Evolutionary conservation across 1,140 invertebrate genomes (phyloP).

Genomic region (Melipona quadrifasciata): DNA sequence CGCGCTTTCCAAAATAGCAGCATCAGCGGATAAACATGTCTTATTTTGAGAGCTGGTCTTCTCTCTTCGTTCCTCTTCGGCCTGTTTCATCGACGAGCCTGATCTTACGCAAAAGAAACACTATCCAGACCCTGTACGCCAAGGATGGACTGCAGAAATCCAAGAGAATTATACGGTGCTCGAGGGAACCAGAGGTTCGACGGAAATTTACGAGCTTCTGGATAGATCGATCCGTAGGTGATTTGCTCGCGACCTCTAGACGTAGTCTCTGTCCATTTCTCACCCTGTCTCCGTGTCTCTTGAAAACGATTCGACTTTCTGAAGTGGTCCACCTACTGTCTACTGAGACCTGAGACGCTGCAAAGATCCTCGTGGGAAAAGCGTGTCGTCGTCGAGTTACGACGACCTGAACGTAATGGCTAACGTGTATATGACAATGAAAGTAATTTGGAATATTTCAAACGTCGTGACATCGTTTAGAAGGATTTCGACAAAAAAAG

Average conservation of each 20-base stretch:
- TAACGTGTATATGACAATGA: neutral
- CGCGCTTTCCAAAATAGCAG: conserved; percentile 72
- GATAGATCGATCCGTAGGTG: conserved; percentile 33
- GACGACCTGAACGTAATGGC: conserved; percentile 10
- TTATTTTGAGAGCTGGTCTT: conserved; percentile 70
- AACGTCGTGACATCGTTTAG: neutral
- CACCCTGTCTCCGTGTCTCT: neutral
- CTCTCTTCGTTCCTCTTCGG: conserved; percentile 47
- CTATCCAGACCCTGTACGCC: conserved; percentile 66
- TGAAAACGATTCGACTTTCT: neutral
- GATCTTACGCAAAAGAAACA: conserved; percentile 72
- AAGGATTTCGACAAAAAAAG: neutral
- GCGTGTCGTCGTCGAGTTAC: neutral
- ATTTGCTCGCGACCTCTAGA: neutral
- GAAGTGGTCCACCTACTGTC: conserved; percentile 16
- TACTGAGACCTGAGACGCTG: neutral
- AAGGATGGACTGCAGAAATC: conserved; percentile 61
- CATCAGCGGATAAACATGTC: conserved; percentile 72
- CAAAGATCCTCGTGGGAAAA: conserved; percentile 17
- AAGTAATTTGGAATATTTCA: neutral
- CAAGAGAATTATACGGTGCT: conserved; percentile 32
- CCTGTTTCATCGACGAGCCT: conserved; percentile 31
- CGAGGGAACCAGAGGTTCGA: conserved; percentile 26
- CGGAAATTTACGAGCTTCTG: conserved; percentile 46
- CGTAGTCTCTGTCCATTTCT: neutral